Percentiles rank a stretch among this genome's conserved stretches.
Conservation (phyloP, 2,797 vertebrate genomes). For the Fundulus diaphanus region DNA sequence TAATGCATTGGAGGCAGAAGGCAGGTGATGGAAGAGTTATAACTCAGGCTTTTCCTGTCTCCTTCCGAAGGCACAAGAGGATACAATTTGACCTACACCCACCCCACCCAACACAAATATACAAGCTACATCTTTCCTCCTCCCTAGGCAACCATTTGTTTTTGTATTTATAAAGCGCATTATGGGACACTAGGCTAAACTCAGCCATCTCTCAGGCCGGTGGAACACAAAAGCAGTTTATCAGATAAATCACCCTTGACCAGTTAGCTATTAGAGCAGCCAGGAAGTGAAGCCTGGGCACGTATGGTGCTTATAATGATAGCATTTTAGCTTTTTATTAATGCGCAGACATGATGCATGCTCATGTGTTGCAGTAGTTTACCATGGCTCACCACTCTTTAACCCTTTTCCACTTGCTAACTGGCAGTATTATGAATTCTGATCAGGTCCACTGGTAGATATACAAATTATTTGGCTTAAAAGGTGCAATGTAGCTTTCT, state of each 20-base stretch:
- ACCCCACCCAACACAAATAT: slow-evolving; percentile 74
- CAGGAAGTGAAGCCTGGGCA: slow-evolving; percentile 75
- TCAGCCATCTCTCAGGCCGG: slow-evolving; percentile 74
- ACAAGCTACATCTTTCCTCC: slow-evolving; percentile 72
- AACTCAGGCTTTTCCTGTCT: slow-evolving; percentile 70
- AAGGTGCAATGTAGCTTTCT: slow-evolving; percentile 46
- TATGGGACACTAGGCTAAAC: slow-evolving; percentile 72
- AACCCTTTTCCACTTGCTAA: slow-evolving; percentile 70
- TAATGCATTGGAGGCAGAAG: slow-evolving; percentile 83
- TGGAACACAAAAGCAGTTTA: slow-evolving; percentile 81
- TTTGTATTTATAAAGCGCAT: slow-evolving; percentile 82
- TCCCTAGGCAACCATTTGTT: slow-evolving; percentile 79
- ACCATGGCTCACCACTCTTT: slow-evolving; percentile 79
- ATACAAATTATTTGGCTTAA: slow-evolving; percentile 64
- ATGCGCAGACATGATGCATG: slow-evolving; percentile 80
- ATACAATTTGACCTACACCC: slow-evolving; percentile 76
- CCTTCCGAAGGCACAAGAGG: slow-evolving; percentile 61
- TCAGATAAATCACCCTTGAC: slow-evolving; percentile 83
- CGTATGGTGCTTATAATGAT: slow-evolving; percentile 79
- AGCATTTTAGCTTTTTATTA: slow-evolving; percentile 78
- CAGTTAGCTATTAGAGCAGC: slow-evolving; percentile 79
- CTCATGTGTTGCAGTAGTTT: slow-evolving; percentile 68
- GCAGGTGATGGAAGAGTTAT: slow-evolving; percentile 81
- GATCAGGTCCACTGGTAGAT: slow-evolving; percentile 72
- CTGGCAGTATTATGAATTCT: slow-evolving; percentile 75